phyloP scores from a whole-genome alignment of 2,113 vertebrate genomes.

The Chaenocephalus aceratus region DNA sequence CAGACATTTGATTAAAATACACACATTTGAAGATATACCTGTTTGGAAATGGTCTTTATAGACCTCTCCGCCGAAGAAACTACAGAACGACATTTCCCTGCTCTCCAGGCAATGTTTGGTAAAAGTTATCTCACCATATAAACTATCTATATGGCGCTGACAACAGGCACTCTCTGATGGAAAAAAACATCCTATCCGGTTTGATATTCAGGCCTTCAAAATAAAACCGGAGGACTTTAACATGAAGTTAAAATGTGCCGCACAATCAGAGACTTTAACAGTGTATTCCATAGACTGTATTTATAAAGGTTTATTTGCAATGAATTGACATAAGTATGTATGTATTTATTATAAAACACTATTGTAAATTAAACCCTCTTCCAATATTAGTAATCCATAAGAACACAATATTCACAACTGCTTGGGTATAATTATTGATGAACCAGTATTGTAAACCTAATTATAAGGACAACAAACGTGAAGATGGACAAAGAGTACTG shows the following conservation, averaged over 20 bases:
- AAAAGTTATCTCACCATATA: neutral
- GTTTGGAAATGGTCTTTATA: slow-evolving; percentile 89
- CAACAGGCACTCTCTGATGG: rapidly evolving
- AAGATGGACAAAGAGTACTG: no score
- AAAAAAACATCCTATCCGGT: slow-evolving; percentile 28
- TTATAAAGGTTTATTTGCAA: neutral
- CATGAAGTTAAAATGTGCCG: neutral
- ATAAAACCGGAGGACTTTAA: slow-evolving; percentile 5
- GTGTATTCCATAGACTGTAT: no score
- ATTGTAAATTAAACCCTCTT: no score
- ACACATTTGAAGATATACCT: slow-evolving; percentile 72
- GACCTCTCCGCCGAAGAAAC: slow-evolving; percentile 86
- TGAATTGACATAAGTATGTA: neutral
- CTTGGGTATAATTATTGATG: no score
- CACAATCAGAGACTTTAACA: no score
- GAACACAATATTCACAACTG: no score
- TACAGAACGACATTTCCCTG: slow-evolving; percentile 88
- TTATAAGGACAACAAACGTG: no score
- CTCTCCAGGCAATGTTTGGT: neutral
- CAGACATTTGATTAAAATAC: neutral
- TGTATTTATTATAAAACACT: no score
- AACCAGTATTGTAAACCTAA: no score
- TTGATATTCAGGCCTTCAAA: slow-evolving; percentile 1
- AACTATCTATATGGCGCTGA: no score
- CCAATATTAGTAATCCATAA: no score